Evolutionary conservation across 2,888 invertebrate genomes (phyloP), one percentile per base, ranked within the genome.

Genomic region (Euplagia quadripunctaria): DNA sequence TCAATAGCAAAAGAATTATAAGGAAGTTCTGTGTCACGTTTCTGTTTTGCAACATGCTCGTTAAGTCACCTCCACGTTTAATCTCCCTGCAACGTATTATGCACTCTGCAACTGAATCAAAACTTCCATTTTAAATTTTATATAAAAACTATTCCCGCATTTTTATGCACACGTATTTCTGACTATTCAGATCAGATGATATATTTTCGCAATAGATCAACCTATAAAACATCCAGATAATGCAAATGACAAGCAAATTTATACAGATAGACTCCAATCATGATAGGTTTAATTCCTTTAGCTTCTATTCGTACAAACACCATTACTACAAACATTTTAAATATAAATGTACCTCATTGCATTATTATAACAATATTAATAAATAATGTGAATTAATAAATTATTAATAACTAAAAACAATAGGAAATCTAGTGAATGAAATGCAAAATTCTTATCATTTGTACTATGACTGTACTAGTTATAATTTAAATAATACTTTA

Each of bases 401-500:
- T 73, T 76, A 72, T 17, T 78, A 70, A 52, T 76, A 61, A 72
- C 71, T 16, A 63, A 74, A 70, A 74, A 74, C 70, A 72, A 72
- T 68, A 81, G 55, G 73, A 74, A 74, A 73, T 68, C 58, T 69
- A n/a, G 49, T 61, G 20, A 17, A 61, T 66, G 42, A 46, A 82
- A 81, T 81, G 82, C 84, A 73, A 71, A 49, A 67, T 75, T 72
- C 51, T 65, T 49, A n/a, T 65, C 73, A 64, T 82, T 82, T 82
- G 82, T 84, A 84, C 84, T 84, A 72, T 78, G 67, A 31, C 77
- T 83, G 79, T 76, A 51, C 67, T 17, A 65, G 66, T 75, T 46
- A 75, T 71, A 74, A 72, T 73, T 72, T 79, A 79, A 17, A 14
- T 79, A 82, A 81, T 82, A 82, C 84, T 83, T 77, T 61, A 79